Conservation (phyloP, 2,113 vertebrate genomes). For the Leucosticte australis region DNA sequence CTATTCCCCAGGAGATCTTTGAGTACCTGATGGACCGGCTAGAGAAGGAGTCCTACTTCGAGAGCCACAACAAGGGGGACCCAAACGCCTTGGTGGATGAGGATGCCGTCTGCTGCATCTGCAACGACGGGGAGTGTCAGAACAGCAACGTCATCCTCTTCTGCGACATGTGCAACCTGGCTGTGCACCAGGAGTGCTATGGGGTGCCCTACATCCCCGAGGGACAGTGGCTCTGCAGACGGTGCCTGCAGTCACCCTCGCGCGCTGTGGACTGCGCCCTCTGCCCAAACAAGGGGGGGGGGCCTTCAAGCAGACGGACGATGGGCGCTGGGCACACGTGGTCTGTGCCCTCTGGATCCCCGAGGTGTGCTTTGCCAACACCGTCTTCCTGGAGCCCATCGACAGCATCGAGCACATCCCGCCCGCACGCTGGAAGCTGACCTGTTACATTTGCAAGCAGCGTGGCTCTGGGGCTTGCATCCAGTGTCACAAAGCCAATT, state of each 20-base stretch:
- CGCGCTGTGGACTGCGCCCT: constrained; percentile 96
- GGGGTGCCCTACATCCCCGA: constrained; percentile 98
- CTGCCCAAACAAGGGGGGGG: constrained; percentile 97
- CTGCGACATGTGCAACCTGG: constrained; percentile 99
- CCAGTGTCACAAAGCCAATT: constrained; percentile 99
- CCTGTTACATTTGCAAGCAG: constrained; percentile 99
- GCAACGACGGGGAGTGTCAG: constrained; percentile 98
- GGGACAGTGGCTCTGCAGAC: constrained; percentile 98
- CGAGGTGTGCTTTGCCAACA: constrained; percentile 98
- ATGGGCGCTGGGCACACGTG: constrained; percentile 96
- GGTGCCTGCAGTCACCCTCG: constrained; percentile 96
- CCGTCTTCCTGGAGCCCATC: constrained; percentile 97
- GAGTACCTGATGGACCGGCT: constrained; percentile 98
- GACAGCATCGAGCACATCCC: constrained; percentile 99
- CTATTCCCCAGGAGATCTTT: constrained; percentile 96
- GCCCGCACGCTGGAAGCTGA: constrained; percentile 95
- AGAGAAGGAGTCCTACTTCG: constrained; percentile 98
- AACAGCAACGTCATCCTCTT: constrained; percentile 99
- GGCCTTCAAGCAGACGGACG: constrained; percentile 98
- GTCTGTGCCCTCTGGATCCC: constrained; percentile 99
- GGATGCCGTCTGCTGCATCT: constrained; percentile 97
- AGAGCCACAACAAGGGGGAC: constrained; percentile 98
- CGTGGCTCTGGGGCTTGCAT: constrained; percentile 96
- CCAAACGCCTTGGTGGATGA: constrained; percentile 94
- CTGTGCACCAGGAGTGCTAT: constrained; percentile 98